Evolutionary conservation across 2,888 invertebrate genomes (phyloP), one percentile per base, ranked within the genome.

Genomic region (Sesia apiformis): DNA sequence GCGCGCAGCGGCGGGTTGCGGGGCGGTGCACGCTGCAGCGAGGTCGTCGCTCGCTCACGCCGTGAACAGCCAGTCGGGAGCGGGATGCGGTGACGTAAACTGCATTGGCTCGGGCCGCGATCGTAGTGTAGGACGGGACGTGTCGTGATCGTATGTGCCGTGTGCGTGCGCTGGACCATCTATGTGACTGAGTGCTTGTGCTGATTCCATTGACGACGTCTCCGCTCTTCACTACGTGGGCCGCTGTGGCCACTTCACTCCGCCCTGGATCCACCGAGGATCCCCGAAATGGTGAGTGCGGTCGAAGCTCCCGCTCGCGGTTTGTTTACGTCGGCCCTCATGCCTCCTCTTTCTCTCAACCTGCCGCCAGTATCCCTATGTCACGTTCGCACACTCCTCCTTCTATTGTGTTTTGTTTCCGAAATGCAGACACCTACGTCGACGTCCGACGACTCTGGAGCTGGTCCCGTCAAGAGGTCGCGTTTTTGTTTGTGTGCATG

Each of bases 81-180:
- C 88, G 88, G 88, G 88, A 89, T 89, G 88, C 88, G 88, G 89
- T 88, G 89, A 87, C 88, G 90, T 87, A 85, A 81, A 82, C 83
- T 88, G 89, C 89, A 89, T 78, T 84, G 88, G 87, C 87, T 80
- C 74, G 79, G 80, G 85, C 88, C 87, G 84, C 78, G 66, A 81
- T 76, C 82, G 83, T 88, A 88, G 86, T 87, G 87, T 87, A 84
- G 88, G 80, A 84, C 89, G 86, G 84, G 84, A 87, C 84, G 83
- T 78, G 76, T 84, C 78, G 84, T 81, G n/a, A 41, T 77, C 73
- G 69, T 74, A 72, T 80, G 78, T 80, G 69, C 67, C 65, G 76
- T 73, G 78, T 81, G 80, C 74, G 72, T 84, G 78, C 72, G 61
- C 72, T 69, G 72, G 74, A 80, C 76, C 65, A 75, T 65, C 74